A percentile compares a stretch with the other conserved stretches of the same genome.
phyloP scores from a whole-genome alignment of 2,888 invertebrate species.

The Podotricha telesiphe region DNA sequence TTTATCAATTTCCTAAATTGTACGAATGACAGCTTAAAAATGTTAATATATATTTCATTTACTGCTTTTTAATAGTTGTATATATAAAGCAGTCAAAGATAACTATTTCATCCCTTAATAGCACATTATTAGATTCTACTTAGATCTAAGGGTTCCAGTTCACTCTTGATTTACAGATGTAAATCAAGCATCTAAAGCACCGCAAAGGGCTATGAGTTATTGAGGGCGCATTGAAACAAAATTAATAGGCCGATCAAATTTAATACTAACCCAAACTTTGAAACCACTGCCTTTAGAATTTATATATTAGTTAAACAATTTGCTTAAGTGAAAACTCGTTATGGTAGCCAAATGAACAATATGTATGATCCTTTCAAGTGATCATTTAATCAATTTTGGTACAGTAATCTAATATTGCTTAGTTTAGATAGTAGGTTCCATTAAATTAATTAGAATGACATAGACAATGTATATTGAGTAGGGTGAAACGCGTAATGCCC shows the following conservation, averaged over 20 bases:
- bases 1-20: too few relatives aligned
- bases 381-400: not conserved
- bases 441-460: too few relatives aligned
- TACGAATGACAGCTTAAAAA: too few relatives aligned
- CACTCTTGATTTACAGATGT: not conserved
- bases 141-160: not conserved
- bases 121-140: conserved; percentile 12
- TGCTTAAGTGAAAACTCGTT: conserved; percentile 50
- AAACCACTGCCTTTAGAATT: conserved; percentile 64
- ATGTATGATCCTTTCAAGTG: not conserved
- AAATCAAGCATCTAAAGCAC: conserved; percentile 8
- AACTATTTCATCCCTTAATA: not conserved
- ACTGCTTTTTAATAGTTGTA: too few relatives aligned
- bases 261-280: conserved; percentile 56
- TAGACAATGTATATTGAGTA: too few relatives aligned
- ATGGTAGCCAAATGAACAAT: conserved; percentile 12
- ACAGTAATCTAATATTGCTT: not conserved
- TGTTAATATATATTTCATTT: too few relatives aligned
- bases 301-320: conserved; percentile 66
- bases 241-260: conserved; percentile 62
- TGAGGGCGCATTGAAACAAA: conserved; percentile 53
- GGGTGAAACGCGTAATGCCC: too few relatives aligned
- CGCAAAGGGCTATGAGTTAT: conserved; percentile 55
- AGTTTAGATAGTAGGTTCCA: not conserved
- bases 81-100: not conserved